Percentiles rank a stretch among this genome's conserved stretches.
Evolutionary conservation across 2,113 vertebrate species (phyloP).

Genomic region (Stictonetta naevosa): DNA sequence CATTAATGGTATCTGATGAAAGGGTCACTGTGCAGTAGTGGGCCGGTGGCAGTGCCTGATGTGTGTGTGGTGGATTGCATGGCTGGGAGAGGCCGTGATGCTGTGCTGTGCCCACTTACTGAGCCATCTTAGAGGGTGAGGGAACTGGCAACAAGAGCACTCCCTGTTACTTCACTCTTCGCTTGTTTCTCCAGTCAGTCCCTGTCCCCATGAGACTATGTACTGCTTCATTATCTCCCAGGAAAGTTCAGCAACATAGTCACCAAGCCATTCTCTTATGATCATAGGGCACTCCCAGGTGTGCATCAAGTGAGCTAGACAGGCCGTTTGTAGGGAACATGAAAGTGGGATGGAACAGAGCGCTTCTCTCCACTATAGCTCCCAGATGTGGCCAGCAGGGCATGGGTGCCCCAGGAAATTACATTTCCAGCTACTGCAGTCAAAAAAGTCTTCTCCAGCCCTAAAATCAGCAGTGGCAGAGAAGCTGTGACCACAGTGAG

Average conservation of each 20-base stretch:
- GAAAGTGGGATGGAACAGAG: not conserved
- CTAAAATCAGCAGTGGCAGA: not conserved
- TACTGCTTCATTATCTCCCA: not conserved
- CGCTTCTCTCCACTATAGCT: rapidly evolving
- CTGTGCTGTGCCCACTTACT: not conserved
- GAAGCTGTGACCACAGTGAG: not conserved
- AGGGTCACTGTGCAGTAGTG: not conserved
- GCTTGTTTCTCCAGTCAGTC: not conserved
- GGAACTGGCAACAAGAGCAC: not conserved
- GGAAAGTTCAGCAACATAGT: not conserved
- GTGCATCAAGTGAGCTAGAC: not conserved
- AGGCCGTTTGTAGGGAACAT: not conserved
- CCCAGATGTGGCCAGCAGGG: not conserved
- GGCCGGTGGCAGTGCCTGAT: not conserved
- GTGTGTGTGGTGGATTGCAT: not conserved
- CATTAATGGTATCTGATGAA: not conserved
- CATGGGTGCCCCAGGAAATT: not conserved
- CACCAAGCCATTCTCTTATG: not conserved
- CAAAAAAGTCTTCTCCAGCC: not conserved
- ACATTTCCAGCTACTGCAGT: not conserved
- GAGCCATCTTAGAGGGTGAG: not conserved
- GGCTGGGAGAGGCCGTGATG: not conserved
- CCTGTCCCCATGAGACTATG: not conserved
- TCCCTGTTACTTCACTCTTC: not conserved
- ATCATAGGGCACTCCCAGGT: not conserved